Percentiles rank a stretch among this genome's conserved stretches.
Evolutionary conservation across 2,888 invertebrate species (phyloP).

Genomic region (Carpatolechia fugitivella): DNA sequence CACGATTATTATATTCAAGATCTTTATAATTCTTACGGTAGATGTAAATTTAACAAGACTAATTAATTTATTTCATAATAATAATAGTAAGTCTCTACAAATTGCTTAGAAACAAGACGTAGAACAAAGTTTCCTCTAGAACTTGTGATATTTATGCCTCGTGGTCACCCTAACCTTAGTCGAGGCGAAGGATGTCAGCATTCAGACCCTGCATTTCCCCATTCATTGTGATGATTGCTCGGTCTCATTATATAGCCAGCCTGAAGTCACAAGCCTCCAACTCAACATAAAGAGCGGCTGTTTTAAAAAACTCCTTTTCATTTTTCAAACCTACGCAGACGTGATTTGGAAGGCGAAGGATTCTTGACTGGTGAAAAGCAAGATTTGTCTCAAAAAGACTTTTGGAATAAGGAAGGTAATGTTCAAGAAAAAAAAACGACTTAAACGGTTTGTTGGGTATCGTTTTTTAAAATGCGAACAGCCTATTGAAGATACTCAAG

Average conservation of each 20-base stretch:
- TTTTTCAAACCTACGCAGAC: slow-evolving; percentile 2
- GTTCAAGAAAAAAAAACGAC: not conserved
- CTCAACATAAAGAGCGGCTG: not conserved
- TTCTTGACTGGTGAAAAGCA: not conserved
- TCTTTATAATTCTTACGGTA: no score
- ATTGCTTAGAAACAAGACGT: no score
- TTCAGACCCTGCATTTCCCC: slow-evolving; percentile 51
- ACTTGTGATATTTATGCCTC: not conserved
- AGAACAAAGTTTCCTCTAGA: no score
- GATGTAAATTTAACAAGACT: no score
- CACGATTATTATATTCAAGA: no score
- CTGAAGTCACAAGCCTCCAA: not conserved
- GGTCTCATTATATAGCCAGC: slow-evolving; percentile 53
- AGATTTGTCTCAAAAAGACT: not conserved
- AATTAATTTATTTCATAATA: no score
- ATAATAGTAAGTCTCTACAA: no score
- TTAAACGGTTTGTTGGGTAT: no score
- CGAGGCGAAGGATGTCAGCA: slow-evolving; percentile 39
- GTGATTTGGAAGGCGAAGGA: not conserved
- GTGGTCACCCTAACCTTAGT: slow-evolving; percentile 22
- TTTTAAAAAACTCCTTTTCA: not conserved
- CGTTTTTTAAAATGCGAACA: no score
- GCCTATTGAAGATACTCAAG: no score
- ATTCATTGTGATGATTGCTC: slow-evolving; percentile 76
- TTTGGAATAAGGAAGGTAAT: not conserved